phyloP scores from a whole-genome alignment of 2,113 vertebrate species.

The Tiliqua scincoides region DNA sequence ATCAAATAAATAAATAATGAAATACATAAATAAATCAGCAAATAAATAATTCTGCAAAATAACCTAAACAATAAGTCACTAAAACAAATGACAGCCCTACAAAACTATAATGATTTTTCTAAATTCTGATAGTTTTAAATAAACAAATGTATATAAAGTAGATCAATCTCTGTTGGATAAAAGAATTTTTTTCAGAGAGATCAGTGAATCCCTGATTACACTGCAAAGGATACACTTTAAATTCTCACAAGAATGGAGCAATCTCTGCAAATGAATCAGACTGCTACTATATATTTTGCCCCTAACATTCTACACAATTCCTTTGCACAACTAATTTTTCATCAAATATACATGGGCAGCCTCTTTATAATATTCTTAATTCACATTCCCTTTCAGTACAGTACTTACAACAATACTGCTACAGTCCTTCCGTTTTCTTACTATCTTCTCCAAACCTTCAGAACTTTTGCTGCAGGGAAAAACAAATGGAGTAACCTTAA shows the following conservation, averaged over 20 bases:
- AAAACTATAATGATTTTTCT: constrained; percentile 79
- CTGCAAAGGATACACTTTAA: constrained; percentile 73
- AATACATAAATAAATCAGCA: constrained; percentile 96
- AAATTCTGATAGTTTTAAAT: constrained; percentile 83
- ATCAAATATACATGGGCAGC: constrained; percentile 37
- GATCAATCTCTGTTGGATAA: constrained; percentile 76
- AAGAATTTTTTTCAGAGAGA: constrained; percentile 75
- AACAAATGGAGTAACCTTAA: constrained; percentile 74
- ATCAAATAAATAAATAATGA: constrained; percentile 99
- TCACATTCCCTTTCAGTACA: constrained; percentile 46
- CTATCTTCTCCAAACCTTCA: constrained; percentile 69
- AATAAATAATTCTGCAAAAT: constrained; percentile 93
- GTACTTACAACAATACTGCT: constrained; percentile 74
- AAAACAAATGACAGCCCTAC: constrained; percentile 82
- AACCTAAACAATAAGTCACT: constrained; percentile 85
- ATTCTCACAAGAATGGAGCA: constrained; percentile 75
- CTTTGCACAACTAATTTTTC: constrained; percentile 65
- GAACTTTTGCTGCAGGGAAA: constrained; percentile 74
- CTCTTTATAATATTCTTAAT: constrained; percentile 70
- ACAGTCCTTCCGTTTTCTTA: constrained; percentile 59
- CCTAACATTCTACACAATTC: constrained; percentile 68
- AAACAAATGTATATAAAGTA: constrained; percentile 81
- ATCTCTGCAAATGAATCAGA: constrained; percentile 74
- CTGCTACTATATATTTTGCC: constrained; percentile 72
- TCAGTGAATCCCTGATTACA: constrained; percentile 75